Conservation (phyloP, 2,797 vertebrate species). For the Schizopygopsis malacanthus region DNA sequence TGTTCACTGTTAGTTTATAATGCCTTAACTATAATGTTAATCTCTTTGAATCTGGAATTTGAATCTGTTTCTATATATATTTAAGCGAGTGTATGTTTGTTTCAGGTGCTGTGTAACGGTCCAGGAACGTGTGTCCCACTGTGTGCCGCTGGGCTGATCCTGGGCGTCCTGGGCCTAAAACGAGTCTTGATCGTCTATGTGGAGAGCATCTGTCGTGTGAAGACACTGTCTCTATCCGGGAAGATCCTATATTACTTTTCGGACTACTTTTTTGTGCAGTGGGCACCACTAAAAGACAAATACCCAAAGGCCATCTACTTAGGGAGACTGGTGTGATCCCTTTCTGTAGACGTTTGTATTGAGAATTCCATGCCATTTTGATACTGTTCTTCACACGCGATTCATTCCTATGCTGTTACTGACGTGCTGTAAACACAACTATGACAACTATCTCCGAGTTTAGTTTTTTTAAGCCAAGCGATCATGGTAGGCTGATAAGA, state of each 20-base stretch:
- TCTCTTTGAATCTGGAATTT: neutral
- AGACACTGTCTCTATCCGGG: conserved; percentile 90
- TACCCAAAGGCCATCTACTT: conserved; percentile 91
- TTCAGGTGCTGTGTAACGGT: conserved; percentile 94
- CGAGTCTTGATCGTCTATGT: conserved; percentile 89
- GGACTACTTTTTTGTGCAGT: conserved; percentile 94
- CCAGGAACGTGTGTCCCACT: conserved; percentile 94
- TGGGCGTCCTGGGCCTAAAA: conserved; percentile 88
- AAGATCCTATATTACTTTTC: conserved; percentile 87
- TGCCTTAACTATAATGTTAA: neutral
- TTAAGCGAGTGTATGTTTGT: conserved; percentile 59
- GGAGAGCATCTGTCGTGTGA: conserved; percentile 93
- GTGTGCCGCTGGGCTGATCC: conserved; percentile 86
- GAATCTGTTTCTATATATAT: neutral
- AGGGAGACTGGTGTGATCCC: conserved; percentile 85
- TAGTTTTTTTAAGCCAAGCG: neutral
- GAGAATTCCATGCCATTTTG: neutral
- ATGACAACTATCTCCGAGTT: neutral
- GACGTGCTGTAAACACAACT: conserved; percentile 2
- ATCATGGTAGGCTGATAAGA: conserved; percentile 10
- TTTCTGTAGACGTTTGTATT: neutral
- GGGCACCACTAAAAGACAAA: conserved; percentile 87
- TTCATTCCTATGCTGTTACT: conserved; percentile 35
- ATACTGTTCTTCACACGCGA: neutral
- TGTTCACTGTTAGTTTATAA: neutral